A percentile compares a stretch with the other conserved stretches of the same genome.
Conservation (phyloP, 2,113 vertebrate species). For the Chascanopsetta lugubris region DNA sequence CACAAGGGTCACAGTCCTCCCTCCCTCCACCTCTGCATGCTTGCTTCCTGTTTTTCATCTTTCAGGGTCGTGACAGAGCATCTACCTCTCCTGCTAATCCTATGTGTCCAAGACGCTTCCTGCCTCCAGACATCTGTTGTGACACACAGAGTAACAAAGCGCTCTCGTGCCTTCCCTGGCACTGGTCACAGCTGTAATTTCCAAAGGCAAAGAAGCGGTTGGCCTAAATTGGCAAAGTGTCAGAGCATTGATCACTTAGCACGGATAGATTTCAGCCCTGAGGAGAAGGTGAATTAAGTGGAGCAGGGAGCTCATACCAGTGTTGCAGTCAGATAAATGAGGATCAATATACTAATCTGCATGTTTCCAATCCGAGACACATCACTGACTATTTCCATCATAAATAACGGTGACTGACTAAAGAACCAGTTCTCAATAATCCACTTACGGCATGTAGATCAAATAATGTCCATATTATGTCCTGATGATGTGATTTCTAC, state of each 20-base stretch:
- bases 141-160: slow-evolving; percentile 27
- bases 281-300: slow-evolving; percentile 15
- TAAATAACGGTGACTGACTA: too few species aligned
- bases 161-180: not conserved
- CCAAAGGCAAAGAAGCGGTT: slow-evolving; percentile 1
- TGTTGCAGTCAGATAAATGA: slow-evolving; percentile 24
- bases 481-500: too few species aligned
- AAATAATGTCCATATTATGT: not conserved
- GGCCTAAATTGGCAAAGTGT: slow-evolving; percentile 26
- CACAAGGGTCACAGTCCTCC: slow-evolving; percentile 15
- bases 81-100: slow-evolving; percentile 18
- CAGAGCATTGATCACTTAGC: slow-evolving; percentile 36
- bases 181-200: slow-evolving; percentile 19
- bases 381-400: slow-evolving; percentile 32
- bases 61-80: not conserved
- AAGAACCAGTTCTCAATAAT: slow-evolving; percentile 8
- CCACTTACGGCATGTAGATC: slow-evolving; percentile 2
- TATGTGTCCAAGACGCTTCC: slow-evolving; percentile 16
- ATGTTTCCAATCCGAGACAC: slow-evolving; percentile 27
- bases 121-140: slow-evolving; percentile 16
- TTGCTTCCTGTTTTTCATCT: slow-evolving; percentile 59
- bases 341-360: slow-evolving; percentile 60
- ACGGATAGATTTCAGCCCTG: slow-evolving; percentile 42
- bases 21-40: not conserved
- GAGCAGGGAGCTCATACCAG: slow-evolving; percentile 13